Percentiles rank a stretch among this genome's conserved stretches.
These are phyloP conservation scores for Bugulina stolonifera DNA, from an alignment of 2,888 invertebrate genomes.

Conservation along the genomic window DNA sequence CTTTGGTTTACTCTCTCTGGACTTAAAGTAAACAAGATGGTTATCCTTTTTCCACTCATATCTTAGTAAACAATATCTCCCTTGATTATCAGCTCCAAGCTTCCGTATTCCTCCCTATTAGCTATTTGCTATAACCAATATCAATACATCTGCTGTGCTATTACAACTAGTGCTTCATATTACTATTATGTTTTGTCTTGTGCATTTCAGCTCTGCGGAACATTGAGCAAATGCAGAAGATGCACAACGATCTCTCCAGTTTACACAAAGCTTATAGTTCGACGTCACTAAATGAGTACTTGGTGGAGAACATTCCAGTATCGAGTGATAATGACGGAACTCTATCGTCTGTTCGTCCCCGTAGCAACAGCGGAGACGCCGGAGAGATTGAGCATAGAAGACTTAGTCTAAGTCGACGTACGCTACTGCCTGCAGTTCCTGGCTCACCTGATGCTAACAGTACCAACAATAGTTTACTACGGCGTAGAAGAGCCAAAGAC, in stretches of 20 bases:
- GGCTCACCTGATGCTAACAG: not conserved
- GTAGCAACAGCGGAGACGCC: not conserved
- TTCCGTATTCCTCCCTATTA: too few species aligned
- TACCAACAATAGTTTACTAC: not conserved
- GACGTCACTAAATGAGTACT: not conserved
- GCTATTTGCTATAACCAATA: too few species aligned
- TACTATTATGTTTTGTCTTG: too few species aligned
- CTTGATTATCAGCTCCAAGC: too few species aligned
- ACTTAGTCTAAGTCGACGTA: not conserved
- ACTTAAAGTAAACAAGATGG: too few species aligned
- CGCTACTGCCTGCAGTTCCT: not conserved
- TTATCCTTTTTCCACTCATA: too few species aligned
- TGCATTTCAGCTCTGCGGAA: not conserved
- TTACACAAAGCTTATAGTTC: not conserved
- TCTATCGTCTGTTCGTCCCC: not conserved
- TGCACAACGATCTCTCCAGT: not conserved
- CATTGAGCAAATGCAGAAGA: not conserved
- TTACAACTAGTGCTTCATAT: too few species aligned
- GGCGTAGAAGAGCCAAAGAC: not conserved
- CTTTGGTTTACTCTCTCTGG: too few species aligned
- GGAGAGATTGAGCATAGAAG: not conserved
- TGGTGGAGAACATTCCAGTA: not conserved
- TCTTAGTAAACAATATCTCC: too few species aligned
- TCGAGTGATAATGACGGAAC: not conserved
- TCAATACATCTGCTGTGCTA: too few species aligned